A percentile compares a stretch with the other conserved stretches of the same genome.
Conservation (phyloP, 64 coral and sea anemone species). For the Montipora cactus region DNA sequence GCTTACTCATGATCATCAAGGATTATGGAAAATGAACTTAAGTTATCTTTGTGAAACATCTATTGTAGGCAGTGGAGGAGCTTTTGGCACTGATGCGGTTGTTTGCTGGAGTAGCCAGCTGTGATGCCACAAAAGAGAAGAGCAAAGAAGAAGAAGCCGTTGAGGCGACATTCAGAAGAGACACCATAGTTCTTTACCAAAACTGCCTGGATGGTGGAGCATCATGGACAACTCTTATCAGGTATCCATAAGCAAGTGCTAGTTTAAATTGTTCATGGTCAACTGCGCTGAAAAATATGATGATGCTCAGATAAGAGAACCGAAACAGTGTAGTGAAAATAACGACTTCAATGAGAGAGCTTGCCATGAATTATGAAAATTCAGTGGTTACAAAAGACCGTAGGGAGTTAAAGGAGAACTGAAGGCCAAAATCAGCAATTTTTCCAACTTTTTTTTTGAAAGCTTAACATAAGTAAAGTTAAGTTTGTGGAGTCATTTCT, state of each 20-base stretch:
- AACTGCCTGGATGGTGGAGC: constrained; percentile 90
- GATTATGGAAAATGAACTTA: neutral
- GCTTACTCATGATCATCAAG: neutral
- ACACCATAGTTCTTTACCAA: constrained; percentile 91
- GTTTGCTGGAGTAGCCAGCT: constrained; percentile 85
- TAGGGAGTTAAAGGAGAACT: no score
- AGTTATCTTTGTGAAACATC: neutral
- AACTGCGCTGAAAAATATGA: no score
- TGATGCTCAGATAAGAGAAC: no score
- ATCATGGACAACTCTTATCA: constrained; percentile 95
- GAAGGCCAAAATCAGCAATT: no score
- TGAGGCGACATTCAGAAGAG: constrained; percentile 78
- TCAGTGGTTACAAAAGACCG: no score
- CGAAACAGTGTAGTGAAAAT: no score
- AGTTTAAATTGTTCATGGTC: no score
- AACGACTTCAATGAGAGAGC: no score
- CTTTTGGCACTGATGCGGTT: constrained; percentile 90
- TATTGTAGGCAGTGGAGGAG: constrained; percentile 87
- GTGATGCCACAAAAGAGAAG: constrained; percentile 39
- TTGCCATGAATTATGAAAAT: no score
- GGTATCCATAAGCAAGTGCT: neutral
- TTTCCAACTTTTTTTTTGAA: no score
- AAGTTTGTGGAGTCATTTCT: no score
- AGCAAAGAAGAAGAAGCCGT: constrained; percentile 71
- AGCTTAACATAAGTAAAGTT: no score